phyloP scores from a whole-genome alignment of 2,113 vertebrate genomes.

The Podilymbus podiceps region DNA sequence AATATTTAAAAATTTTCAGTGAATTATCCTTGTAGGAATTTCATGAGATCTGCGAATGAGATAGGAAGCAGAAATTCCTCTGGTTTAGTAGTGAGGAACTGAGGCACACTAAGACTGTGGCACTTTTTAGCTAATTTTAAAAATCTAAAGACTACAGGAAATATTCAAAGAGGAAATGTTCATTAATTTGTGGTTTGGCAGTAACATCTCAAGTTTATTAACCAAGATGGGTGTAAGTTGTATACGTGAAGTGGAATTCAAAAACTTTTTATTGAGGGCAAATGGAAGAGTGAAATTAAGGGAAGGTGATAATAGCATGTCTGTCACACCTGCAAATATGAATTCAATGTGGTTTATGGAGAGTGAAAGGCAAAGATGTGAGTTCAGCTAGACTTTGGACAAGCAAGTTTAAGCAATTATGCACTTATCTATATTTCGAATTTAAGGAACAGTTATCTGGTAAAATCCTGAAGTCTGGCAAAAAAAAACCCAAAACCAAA shows the following conservation, averaged over 20 bases:
- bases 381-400: neutral
- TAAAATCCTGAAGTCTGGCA: neutral
- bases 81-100: neutral
- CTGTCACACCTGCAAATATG: neutral
- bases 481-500: neutral
- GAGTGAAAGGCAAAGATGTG: neutral
- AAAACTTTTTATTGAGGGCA: neutral
- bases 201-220: neutral
- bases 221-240: neutral
- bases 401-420: neutral
- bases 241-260: neutral
- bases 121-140: neutral
- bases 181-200: neutral
- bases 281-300: neutral
- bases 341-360: neutral
- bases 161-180: neutral
- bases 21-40: neutral
- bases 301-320: too few relatives aligned
- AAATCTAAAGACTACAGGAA: neutral
- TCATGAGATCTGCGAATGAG: neutral
- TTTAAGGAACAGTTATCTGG: neutral
- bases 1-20: neutral
- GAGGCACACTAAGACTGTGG: neutral
- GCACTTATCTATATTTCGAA: neutral
- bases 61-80: neutral